Percentiles rank a stretch among this genome's conserved stretches.
Conservation (phyloP, 1,140 invertebrate genomes). For the Nasonia vitripennis region DNA sequence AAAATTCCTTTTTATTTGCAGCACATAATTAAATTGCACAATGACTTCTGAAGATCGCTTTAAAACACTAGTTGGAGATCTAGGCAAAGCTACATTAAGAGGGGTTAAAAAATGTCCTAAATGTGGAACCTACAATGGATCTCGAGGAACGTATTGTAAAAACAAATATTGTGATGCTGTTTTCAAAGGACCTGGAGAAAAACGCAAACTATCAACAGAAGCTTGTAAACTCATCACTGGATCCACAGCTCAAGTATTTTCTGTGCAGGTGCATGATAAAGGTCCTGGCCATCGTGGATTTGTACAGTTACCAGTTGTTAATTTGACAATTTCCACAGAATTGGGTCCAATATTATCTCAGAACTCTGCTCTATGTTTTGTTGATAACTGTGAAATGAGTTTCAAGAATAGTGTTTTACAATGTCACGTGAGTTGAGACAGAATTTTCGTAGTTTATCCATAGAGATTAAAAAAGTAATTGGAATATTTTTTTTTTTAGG, state of each 20-base stretch:
- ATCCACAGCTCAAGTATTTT: conserved; percentile 80
- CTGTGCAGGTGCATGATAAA: conserved; percentile 81
- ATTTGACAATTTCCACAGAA: conserved; percentile 56
- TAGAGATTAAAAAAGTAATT: not conserved
- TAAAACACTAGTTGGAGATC: conserved; percentile 75
- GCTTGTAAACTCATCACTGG: conserved; percentile 83
- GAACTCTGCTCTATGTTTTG: conserved; percentile 80
- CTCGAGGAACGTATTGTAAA: conserved; percentile 84
- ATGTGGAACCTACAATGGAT: conserved; percentile 87
- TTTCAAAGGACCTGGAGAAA: conserved; percentile 81
- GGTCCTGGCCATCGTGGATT: conserved; percentile 85
- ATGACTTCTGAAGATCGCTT: conserved; percentile 71
- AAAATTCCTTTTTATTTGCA: conserved; percentile 7
- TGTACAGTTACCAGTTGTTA: conserved; percentile 81
- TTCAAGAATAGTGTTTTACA: conserved; percentile 77
- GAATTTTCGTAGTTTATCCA: not conserved
- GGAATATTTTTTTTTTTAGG: conserved; percentile 59
- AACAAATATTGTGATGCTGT: conserved; percentile 85
- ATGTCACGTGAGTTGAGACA: conserved; percentile 74
- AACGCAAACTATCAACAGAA: conserved; percentile 80
- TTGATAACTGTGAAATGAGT: conserved; percentile 79
- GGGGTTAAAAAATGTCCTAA: conserved; percentile 87
- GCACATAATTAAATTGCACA: not conserved
- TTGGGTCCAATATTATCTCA: conserved; percentile 63
- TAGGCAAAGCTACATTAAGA: conserved; percentile 82